phyloP scores from a whole-genome alignment of 2,797 vertebrate species.

The Phyllotis vaccarum region DNA sequence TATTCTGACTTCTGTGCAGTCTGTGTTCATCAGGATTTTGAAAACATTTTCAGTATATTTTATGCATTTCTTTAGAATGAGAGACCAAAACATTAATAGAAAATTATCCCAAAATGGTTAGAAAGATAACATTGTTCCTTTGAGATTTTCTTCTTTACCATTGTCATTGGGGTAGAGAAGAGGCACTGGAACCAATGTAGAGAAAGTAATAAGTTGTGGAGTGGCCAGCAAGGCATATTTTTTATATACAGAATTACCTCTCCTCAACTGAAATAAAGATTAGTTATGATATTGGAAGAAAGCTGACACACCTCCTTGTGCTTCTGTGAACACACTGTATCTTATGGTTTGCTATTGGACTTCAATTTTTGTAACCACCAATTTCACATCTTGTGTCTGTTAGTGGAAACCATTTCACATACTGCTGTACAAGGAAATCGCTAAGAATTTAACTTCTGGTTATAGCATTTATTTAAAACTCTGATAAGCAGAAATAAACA shows the following conservation, averaged over 20 bases:
- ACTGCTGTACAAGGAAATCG: neutral
- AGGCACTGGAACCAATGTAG: conserved; percentile 49
- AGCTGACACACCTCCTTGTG: neutral
- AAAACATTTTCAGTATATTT: neutral
- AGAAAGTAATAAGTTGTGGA: conserved; percentile 64
- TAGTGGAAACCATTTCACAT: neutral
- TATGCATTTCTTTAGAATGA: conserved; percentile 38
- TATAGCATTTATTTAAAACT: neutral
- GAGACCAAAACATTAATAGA: neutral
- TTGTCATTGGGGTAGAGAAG: conserved; percentile 28
- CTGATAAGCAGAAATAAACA: conserved; percentile 34
- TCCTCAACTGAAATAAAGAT: conserved; percentile 55
- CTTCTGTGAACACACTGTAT: neutral
- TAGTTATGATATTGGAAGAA: neutral
- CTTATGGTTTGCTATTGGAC: neutral
- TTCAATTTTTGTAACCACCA: conserved; percentile 4
- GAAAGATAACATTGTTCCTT: neutral
- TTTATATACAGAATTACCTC: conserved; percentile 60
- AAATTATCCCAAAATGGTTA: conserved; percentile 49
- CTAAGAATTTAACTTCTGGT: conserved; percentile 19
- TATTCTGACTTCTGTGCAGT: conserved; percentile 1
- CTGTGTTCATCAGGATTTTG: neutral
- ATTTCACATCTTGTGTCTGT: neutral
- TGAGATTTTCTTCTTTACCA: conserved; percentile 57
- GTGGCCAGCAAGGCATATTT: conserved; percentile 55